These are phyloP conservation scores for Meloe dianella DNA, from an alignment of 2,888 invertebrate species.

Conservation along the genomic window DNA sequence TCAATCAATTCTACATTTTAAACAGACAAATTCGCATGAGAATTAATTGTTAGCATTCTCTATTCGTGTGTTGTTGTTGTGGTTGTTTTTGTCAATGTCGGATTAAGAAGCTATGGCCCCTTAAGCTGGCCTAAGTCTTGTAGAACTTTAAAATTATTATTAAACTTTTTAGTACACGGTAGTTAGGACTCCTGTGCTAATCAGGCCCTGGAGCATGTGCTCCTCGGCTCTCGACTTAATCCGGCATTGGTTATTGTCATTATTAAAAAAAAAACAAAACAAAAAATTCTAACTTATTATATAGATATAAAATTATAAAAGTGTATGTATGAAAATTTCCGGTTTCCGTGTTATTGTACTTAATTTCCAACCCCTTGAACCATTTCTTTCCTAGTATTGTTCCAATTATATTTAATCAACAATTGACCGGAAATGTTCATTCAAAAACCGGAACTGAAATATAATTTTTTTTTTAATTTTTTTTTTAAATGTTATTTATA, in stretches of 20 bases:
- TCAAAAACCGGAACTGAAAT: slow-evolving; percentile 16
- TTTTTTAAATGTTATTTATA: slow-evolving; percentile 50
- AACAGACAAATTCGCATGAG: neutral
- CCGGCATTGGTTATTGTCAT: too few species aligned
- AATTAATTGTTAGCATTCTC: neutral
- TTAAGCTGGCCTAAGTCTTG: too few species aligned
- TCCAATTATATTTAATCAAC: slow-evolving; percentile 17
- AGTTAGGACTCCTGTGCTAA: too few species aligned
- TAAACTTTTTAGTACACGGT: too few species aligned
- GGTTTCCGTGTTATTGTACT: slow-evolving; percentile 2
- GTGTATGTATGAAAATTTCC: neutral
- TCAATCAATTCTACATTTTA: neutral
- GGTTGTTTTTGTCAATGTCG: too few species aligned
- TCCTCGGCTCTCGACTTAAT: too few species aligned
- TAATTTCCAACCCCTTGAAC: neutral
- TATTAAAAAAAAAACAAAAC: too few species aligned
- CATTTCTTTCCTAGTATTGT: neutral
- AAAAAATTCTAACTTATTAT: too few species aligned
- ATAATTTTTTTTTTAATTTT: neutral
- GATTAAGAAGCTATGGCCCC: too few species aligned
- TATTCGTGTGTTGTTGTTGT: too few species aligned
- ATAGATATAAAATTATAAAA: neutral
- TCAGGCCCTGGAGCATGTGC: too few species aligned
- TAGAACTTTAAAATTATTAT: too few species aligned
- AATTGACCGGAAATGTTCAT: slow-evolving; percentile 18